Conservation (phyloP, 2,113 vertebrate species). For the Sminthopsis crassicaudata region DNA sequence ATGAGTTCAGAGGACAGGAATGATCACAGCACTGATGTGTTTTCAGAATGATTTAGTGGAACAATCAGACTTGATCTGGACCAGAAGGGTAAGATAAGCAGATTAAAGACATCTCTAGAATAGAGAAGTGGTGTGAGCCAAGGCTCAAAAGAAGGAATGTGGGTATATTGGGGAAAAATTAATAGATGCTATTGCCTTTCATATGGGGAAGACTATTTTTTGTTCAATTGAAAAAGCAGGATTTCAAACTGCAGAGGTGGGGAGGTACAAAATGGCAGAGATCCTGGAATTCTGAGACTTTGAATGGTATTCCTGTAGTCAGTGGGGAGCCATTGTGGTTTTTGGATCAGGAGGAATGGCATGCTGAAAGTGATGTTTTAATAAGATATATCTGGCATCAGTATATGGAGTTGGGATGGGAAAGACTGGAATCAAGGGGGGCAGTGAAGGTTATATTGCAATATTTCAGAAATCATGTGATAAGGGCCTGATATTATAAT, state of each 20-base stretch:
- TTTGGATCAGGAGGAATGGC: background rate
- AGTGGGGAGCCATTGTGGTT: background rate
- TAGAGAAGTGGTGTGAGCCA: background rate
- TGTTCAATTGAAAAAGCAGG: background rate
- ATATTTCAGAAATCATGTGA: background rate
- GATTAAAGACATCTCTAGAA: background rate
- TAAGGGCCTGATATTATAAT: background rate
- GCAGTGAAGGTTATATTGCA: background rate
- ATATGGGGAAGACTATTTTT: background rate
- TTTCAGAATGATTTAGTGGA: background rate
- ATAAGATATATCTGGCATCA: background rate
- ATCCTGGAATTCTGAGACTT: background rate
- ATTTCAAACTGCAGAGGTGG: background rate
- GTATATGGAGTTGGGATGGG: background rate
- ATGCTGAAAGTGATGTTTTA: conserved; percentile 7
- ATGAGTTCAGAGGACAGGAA: background rate
- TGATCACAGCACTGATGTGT: background rate
- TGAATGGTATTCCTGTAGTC: background rate
- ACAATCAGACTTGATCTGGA: background rate
- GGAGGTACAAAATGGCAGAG: background rate
- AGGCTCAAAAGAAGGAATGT: background rate
- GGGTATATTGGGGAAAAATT: background rate
- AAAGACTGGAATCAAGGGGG: background rate
- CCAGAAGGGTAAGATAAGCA: background rate
- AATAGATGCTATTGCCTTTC: background rate